Base-by-base conservation (phyloP, 2,797 vertebrate genomes). In the Dermochelys coriacea region DNA sequence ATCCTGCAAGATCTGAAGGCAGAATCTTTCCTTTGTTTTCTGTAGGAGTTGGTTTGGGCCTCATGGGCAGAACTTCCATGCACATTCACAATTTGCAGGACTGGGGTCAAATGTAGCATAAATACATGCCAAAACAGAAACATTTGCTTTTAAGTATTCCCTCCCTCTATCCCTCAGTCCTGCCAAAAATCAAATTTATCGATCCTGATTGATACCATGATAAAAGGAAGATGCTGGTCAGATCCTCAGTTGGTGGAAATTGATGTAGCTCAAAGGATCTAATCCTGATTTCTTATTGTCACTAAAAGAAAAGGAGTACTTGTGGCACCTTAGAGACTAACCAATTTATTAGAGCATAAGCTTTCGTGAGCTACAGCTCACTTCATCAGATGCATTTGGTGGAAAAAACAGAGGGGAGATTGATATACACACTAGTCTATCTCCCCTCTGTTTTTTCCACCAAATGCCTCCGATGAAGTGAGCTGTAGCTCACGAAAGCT, bases 101-200 rank as follows among this genome's bases (percentile, higher is more conserved):
- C 3, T n/a, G 1, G 1, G 25, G 27, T 86, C 27, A 84, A 92
- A 2, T 78, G 4, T 27, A n/a, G 8, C 27, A 11, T 12, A 2
- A 29, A 37, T 59, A 59, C 88, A 84, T 59, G 41, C 89, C 6
- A 29, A 78, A 85, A 86, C 11, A 77, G 2, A 23, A 11, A 52
- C 64, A 75, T 54, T 10, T 41, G n/a, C 5, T 78, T 78, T 18
- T 64, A 64, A 21, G n/a, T 37, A 68, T 37, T 64, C 18, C 1
- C 27, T 50, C 92, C 87, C 68, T 50, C 51, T 82, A 15, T 31
- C 15, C 31, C 57, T 50, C 21, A 1, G 29, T 18, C 8, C 8
- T 54, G 41, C 78, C 7, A 2, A 0, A 0, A 47, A 77, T 15
- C 23, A 7, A 1, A 8, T 37, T 1, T 34, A 15, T 34, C 64